Evolutionary conservation across 2,797 vertebrate species (phyloP), one percentile per base, ranked within the genome.

Genomic region (Darevskia nairensis): DNA sequence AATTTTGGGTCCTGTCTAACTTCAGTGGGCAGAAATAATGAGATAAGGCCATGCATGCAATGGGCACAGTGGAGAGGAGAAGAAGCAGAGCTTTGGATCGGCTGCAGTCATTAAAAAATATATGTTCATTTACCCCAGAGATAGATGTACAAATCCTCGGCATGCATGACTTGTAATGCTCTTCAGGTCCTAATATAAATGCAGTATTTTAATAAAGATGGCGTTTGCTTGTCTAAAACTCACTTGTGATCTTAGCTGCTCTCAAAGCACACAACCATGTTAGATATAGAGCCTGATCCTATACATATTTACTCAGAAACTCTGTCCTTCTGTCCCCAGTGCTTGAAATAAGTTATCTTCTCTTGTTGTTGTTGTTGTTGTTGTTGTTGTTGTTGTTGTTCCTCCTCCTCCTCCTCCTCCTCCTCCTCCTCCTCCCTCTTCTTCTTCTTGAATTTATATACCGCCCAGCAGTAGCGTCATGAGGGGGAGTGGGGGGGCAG

Each of bases 151-250:
- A 74, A 80, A 90, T 75, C 35, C 23, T n/a, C 41, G 50, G 2
- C 78, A 4, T 10, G 1, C 59, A 29, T 64, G 15, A 29, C 41
- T 83, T 90, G 83, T 50, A 71, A 66, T 50, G 27, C 13, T 23
- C 8, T 90, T 78, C 32, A 86, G 1, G 32, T 76, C 76, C 72
- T 6, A 5, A 88, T 15, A 55, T 50, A 92, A 88, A 90, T 23
- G 3, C 32, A 91, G 77, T 0, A 6, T 79, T 88, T 89, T 93
- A 55, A 66, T 46, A 71, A 21, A 89, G 84, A 29, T 17, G 27
- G 15, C 46, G 25, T 5, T 32, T 55, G 85, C 80, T 94, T 92
- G 87, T 46, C 81, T 50, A 32, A 59, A n/a, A 4, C 10, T 39
- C 64, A 81, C 7, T 82, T 91, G 21, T 84, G 15, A 61, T 61